These are phyloP conservation scores for Tethea ocularis DNA, from an alignment of 2,888 invertebrate species.

Conservation along the genomic window DNA sequence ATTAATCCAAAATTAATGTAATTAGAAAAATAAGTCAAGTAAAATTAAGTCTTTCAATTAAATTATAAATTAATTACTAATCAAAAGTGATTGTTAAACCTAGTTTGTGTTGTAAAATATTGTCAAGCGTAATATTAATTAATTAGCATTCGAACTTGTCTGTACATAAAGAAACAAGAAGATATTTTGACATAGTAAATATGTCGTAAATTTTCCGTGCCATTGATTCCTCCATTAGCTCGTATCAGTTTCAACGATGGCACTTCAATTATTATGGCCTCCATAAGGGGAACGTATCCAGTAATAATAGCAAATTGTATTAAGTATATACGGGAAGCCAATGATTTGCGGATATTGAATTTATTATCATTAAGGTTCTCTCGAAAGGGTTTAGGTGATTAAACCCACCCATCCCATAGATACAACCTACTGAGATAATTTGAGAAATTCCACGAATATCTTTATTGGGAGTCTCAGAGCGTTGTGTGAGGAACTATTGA, in stretches of 20 bases:
- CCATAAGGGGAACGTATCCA: constrained; percentile 2
- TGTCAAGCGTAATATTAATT: constrained; percentile 10
- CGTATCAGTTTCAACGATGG: constrained; percentile 23
- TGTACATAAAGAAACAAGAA: constrained; percentile 20
- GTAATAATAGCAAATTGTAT: constrained; percentile 8
- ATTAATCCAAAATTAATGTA: too few species aligned
- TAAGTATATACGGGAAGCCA: constrained; percentile 7
- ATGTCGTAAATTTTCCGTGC: constrained; percentile 30
- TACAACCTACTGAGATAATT: constrained; percentile 54
- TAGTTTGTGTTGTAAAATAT: constrained; percentile 1
- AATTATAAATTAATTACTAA: too few species aligned
- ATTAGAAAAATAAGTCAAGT: too few species aligned
- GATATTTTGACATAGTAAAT: constrained; percentile 31
- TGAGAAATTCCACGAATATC: constrained; percentile 48
- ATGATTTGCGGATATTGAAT: constrained; percentile 71
- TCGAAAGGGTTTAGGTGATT: constrained; percentile 64
- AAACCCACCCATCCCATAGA: constrained; percentile 50
- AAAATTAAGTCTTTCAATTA: too few species aligned
- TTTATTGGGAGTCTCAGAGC: constrained; percentile 22
- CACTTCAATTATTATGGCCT: neutral
- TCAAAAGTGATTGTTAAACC: too few species aligned
- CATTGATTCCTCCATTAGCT: constrained; percentile 35
- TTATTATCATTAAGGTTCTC: constrained; percentile 63
- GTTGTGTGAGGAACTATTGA: constrained; percentile 26
- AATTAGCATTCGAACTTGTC: neutral